Evolutionary conservation across 2,888 invertebrate genomes (phyloP).

Genomic region (Brachyopa scutellaris): DNA sequence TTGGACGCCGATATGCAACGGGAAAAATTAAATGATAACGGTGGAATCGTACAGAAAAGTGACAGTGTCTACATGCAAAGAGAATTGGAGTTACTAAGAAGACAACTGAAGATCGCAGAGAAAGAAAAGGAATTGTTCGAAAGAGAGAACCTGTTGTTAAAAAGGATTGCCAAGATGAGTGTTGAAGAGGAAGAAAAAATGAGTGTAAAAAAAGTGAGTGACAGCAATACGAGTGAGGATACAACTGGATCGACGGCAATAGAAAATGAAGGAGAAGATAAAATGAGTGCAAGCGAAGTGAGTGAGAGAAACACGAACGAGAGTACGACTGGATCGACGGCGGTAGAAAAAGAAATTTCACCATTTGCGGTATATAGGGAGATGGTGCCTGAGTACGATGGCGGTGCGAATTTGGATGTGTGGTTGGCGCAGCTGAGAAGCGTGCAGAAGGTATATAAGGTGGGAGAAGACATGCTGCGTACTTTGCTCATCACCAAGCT

Average conservation of each 20-base stretch:
- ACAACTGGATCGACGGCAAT: too few relatives aligned
- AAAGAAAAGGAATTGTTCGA: neutral
- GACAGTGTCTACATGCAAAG: too few relatives aligned
- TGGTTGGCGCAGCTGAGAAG: conserved; percentile 9
- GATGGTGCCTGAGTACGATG: conserved; percentile 14
- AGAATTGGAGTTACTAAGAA: neutral
- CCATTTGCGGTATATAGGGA: neutral
- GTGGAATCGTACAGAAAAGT: too few relatives aligned
- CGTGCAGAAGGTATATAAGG: neutral
- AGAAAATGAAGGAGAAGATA: neutral
- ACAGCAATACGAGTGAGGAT: neutral
- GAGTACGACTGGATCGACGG: too few relatives aligned
- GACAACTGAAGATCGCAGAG: too few relatives aligned
- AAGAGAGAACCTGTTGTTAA: neutral
- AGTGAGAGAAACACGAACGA: too few relatives aligned
- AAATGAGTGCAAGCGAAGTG: neutral
- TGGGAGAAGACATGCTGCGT: neutral
- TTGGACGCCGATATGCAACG: too few relatives aligned
- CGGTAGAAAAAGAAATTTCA: too few relatives aligned
- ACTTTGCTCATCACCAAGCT: neutral
- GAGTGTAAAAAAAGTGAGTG: neutral
- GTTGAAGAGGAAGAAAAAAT: too few relatives aligned
- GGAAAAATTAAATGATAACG: too few relatives aligned
- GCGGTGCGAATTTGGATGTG: neutral
- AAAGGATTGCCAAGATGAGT: too few relatives aligned